Evolutionary conservation across 2,113 vertebrate species (phyloP), one percentile per base, ranked within the genome.

Genomic region (Tretioscincus oriximinensis): DNA sequence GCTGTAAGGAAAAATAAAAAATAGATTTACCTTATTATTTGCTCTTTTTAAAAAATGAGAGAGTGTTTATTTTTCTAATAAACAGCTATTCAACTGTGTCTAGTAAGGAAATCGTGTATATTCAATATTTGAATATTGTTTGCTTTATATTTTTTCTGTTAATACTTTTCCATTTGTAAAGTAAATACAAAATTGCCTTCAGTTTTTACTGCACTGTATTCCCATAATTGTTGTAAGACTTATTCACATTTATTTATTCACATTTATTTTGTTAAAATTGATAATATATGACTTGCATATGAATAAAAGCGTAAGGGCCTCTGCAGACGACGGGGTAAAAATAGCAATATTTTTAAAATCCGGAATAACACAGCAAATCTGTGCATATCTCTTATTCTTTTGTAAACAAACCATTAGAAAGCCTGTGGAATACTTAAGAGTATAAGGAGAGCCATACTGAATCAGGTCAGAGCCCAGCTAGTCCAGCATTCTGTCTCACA

Each of bases 31-130:
- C 26, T 81, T 73, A 14, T 26, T 54, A 45, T 65, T 66, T n/a
- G 9, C 11, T 28, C n/a, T 73, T 73, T 75, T 61, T 58, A 41
- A 76, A n/a, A 81, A 81, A 61, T 70, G 65, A 81, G 60, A 81
- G 51, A 81, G 69, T 76, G 73, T 81, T 76, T 81, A 76, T 81
- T 81, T 81, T 81, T 9, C 73, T 81, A 81, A 81, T 81, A 76
- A 81, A 76, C 35, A 81, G 65, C 54, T 67, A 82, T 70, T 76
- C 66, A 76, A 31, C 54, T 82, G 73, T 82, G 58, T 76, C 80
- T 76, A 82, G 73, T 76, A 49, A 60, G 35, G 18, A 82, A 63
- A 76, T 69, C 76, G 54, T 82, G 54, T 54, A 61, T 81, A 61
- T 81, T 81, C 73, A 81, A 70, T 70, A 61, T 82, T 76, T 76